These are phyloP conservation scores for Cepaea nemoralis DNA, from an alignment of 1,140 invertebrate genomes.

Conservation along the genomic window DNA sequence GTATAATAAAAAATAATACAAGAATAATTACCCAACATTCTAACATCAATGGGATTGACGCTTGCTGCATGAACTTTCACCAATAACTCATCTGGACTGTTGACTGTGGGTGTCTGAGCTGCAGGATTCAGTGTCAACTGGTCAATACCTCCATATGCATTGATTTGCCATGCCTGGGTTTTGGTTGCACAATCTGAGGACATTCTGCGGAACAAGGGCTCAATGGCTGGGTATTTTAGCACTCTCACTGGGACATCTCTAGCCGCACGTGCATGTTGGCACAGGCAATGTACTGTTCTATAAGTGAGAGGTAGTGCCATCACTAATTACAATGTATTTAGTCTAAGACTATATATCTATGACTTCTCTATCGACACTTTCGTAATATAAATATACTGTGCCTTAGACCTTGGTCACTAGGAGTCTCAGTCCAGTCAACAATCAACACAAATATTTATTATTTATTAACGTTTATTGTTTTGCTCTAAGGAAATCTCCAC, in stretches of 20 bases:
- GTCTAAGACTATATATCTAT: no score
- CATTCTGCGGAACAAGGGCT: neutral
- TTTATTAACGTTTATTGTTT: no score
- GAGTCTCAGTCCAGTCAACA: no score
- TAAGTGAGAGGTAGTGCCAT: neutral
- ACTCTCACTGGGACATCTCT: neutral
- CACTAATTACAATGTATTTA: neutral
- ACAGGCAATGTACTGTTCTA: neutral
- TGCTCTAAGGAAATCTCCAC: no score
- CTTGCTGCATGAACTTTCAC: conserved; percentile 86
- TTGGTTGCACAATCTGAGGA: conserved; percentile 33
- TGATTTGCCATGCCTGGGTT: conserved; percentile 67
- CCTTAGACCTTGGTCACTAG: no score
- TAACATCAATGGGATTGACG: conserved; percentile 91
- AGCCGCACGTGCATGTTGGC: neutral
- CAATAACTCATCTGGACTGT: conserved; percentile 81
- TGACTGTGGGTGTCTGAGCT: conserved; percentile 77
- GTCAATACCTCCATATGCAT: conserved; percentile 64
- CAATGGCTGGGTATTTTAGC: neutral
- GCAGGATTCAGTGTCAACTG: conserved; percentile 54
- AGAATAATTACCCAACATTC: conserved; percentile 80
- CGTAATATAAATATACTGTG: no score
- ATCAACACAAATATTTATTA: no score
- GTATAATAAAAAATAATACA: no score
- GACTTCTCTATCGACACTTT: no score